A percentile compares a stretch with the other conserved stretches of the same genome.
Conservation (phyloP, 2,113 vertebrate species). For the Rhinogobius similis region DNA sequence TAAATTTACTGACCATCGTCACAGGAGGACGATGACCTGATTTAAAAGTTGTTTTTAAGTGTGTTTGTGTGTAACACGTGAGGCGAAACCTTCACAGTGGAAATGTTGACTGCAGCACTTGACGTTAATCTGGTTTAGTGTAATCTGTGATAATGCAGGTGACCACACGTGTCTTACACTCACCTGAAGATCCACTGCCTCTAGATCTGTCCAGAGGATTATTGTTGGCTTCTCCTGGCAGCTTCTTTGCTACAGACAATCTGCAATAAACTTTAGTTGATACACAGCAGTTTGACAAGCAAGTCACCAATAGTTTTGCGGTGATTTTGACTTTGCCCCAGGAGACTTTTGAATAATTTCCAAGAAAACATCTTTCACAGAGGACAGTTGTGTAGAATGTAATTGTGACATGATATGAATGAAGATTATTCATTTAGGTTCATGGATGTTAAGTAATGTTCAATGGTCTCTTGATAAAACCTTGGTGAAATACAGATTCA, state of each 20-base stretch:
- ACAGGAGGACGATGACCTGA: slow-evolving; percentile 22
- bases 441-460: neutral
- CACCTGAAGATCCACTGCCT: slow-evolving; percentile 47
- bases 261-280: slow-evolving; percentile 26
- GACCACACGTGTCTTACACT: slow-evolving; percentile 42
- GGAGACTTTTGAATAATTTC: neutral
- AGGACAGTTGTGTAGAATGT: too few species aligned
- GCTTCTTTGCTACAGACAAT: slow-evolving; percentile 29
- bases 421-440: too few species aligned
- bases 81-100: slow-evolving; percentile 9
- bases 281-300: neutral
- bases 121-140: slow-evolving; percentile 30
- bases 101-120: slow-evolving; percentile 22
- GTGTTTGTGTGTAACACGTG: slow-evolving; percentile 30
- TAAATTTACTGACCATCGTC: neutral
- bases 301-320: neutral
- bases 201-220: slow-evolving; percentile 47
- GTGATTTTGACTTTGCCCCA: neutral
- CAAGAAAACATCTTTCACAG: neutral
- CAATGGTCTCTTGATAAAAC: too few species aligned
- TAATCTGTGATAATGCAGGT: slow-evolving; percentile 32
- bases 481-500: too few species aligned
- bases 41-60: slow-evolving; percentile 7
- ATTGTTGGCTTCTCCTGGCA: slow-evolving; percentile 69
- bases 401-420: too few species aligned